A percentile compares a stretch with the other conserved stretches of the same genome.
phyloP scores from a whole-genome alignment of 30 jellyfish, hydroid and myxozoan genomes.

The Turritopsis rubra region DNA sequence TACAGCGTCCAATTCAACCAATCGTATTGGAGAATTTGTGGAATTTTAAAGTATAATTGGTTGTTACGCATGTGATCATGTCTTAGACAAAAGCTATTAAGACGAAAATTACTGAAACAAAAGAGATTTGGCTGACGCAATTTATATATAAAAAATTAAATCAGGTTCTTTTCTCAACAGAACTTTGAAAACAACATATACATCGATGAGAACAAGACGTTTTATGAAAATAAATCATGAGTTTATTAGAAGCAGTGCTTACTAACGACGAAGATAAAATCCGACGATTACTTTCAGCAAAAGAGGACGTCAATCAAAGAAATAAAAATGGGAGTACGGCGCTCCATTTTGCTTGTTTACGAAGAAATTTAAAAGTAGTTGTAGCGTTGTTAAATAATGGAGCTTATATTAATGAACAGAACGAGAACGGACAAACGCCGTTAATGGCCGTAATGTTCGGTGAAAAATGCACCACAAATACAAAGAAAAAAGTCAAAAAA shows the following conservation, averaged over 20 bases:
- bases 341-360: slow-evolving; percentile 1
- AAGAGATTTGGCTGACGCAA: not conserved
- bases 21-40: not conserved
- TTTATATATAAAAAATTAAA: no score
- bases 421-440: not conserved
- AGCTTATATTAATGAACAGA: slow-evolving; percentile 2
- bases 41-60: not conserved
- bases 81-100: not conserved
- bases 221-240: not conserved
- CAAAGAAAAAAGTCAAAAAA: not conserved
- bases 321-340: not conserved
- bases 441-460: not conserved
- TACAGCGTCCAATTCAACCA: not conserved
- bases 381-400: not conserved
- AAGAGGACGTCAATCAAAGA: not conserved
- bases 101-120: no score
- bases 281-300: not conserved
- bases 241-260: not conserved
- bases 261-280: not conserved
- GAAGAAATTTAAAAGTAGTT: not conserved
- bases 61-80: not conserved
- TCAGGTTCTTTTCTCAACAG: not conserved
- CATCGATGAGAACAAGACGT: not conserved
- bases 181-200: not conserved
- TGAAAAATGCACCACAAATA: not conserved